Percentiles rank a stretch among this genome's conserved stretches.
These are phyloP conservation scores for Panopea generosa DNA, from an alignment of 2,888 invertebrate species.

Conservation along the genomic window DNA sequence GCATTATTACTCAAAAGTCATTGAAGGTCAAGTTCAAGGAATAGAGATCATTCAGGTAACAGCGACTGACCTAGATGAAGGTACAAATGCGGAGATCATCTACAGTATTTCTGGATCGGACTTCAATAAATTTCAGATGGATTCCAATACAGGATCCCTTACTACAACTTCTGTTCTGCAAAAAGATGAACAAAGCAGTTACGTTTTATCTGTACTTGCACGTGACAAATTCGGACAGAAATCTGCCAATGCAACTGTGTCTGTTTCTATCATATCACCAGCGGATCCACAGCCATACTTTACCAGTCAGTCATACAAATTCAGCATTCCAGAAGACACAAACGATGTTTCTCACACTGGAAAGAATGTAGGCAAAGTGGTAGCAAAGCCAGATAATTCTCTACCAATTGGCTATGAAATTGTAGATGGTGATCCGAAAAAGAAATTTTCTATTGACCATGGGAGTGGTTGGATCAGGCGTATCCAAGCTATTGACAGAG, in stretches of 20 bases:
- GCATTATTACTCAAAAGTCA: slow-evolving; percentile 92
- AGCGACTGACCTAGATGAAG: slow-evolving; percentile 94
- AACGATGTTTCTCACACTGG: slow-evolving; percentile 88
- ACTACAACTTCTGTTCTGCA: slow-evolving; percentile 92
- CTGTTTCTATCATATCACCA: slow-evolving; percentile 71
- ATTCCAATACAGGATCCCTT: slow-evolving; percentile 92
- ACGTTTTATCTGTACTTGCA: slow-evolving; percentile 92
- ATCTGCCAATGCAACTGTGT: slow-evolving; percentile 72
- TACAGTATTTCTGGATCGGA: slow-evolving; percentile 89
- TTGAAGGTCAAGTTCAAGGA: slow-evolving; percentile 88
- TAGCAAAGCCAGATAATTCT: slow-evolving; percentile 63
- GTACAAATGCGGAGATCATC: slow-evolving; percentile 90
- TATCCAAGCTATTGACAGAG: slow-evolving; percentile 93
- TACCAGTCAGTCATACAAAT: slow-evolving; percentile 90
- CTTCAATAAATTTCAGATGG: slow-evolving; percentile 89
- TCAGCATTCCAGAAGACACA: slow-evolving; percentile 93
- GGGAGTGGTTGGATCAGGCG: slow-evolving; percentile 92
- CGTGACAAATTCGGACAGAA: slow-evolving; percentile 84
- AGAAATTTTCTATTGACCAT: slow-evolving; percentile 93
- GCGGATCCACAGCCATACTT: slow-evolving; percentile 74
- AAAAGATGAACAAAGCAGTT: slow-evolving; percentile 91
- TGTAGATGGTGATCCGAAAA: slow-evolving; percentile 91
- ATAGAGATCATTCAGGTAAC: slow-evolving; percentile 90
- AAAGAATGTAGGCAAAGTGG: slow-evolving; percentile 92
- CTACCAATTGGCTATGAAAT: slow-evolving; percentile 86